phyloP scores from a whole-genome alignment of 2,888 invertebrate species.

The Dexiosoma caninum region DNA sequence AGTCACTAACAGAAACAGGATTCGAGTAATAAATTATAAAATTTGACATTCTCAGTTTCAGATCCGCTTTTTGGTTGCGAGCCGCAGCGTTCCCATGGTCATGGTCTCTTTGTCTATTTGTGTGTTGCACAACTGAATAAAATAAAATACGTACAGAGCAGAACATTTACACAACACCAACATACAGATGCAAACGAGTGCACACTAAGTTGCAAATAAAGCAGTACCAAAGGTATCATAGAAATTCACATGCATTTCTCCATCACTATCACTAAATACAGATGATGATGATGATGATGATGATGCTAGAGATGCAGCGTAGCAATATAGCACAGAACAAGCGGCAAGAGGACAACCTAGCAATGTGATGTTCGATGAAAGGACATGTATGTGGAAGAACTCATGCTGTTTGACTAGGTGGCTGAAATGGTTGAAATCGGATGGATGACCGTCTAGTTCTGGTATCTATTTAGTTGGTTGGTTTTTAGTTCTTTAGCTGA shows the following conservation, averaged over 20 bases:
- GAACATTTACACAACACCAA: too few relatives aligned
- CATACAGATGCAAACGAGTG: conserved; percentile 9
- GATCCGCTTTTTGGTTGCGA: conserved; percentile 73
- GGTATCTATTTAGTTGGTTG: conserved; percentile 27
- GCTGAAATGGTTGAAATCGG: conserved; percentile 35
- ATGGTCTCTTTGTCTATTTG: conserved; percentile 62
- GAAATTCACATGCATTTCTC: conserved; percentile 40
- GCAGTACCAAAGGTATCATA: conserved; percentile 38
- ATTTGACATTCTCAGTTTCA: conserved; percentile 78
- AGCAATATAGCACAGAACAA: conserved; percentile 17
- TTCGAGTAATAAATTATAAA: conserved; percentile 78
- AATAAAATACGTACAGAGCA: conserved; percentile 18
- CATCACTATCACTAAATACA: conserved; percentile 22
- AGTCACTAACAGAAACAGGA: conserved; percentile 77
- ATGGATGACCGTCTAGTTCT: conserved; percentile 44
- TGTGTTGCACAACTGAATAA: conserved; percentile 28
- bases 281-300: conserved; percentile 24
- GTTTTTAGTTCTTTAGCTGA: conserved; percentile 16
- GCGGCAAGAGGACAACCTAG: conserved; percentile 34
- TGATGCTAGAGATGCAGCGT: conserved; percentile 3
- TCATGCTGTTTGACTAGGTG: conserved; percentile 53
- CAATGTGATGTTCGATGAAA: conserved; percentile 55
- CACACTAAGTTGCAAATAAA: not conserved
- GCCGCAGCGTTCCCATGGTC: conserved; percentile 67
- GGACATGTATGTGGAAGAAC: conserved; percentile 49